Conservation (phyloP, 2,797 vertebrate species). For the Erithacus rubecula region DNA sequence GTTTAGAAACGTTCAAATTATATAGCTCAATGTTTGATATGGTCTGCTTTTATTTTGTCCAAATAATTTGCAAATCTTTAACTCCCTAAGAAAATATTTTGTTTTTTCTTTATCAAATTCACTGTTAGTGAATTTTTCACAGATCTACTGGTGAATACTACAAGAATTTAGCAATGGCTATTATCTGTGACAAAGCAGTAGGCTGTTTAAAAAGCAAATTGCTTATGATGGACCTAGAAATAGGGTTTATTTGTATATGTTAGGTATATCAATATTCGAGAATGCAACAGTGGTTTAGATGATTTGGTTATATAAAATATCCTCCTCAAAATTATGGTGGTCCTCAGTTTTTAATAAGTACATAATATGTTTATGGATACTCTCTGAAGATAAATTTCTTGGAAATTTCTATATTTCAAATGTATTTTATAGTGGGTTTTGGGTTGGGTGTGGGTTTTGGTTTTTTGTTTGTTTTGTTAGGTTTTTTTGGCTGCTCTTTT, state of each 20-base stretch:
- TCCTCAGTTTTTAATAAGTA: background rate
- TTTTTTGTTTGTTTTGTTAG: background rate
- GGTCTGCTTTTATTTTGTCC: background rate
- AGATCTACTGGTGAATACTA: background rate
- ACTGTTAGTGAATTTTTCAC: background rate
- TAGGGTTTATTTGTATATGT: background rate
- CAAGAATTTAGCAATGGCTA: background rate
- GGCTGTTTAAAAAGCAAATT: background rate
- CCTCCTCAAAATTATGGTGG: background rate
- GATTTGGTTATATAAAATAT: background rate
- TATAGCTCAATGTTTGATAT: background rate
- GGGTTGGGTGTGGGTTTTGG: background rate
- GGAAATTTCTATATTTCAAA: background rate
- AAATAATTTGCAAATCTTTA: background rate
- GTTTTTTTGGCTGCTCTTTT: background rate
- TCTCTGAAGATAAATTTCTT: background rate
- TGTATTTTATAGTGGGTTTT: background rate
- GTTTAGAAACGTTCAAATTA: background rate
- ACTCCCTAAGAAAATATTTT: background rate
- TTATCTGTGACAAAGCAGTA: background rate
- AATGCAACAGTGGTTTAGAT: background rate
- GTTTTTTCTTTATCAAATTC: background rate
- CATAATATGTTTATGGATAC: background rate
- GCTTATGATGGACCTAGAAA: background rate
- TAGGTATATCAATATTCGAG: background rate